Evolutionary conservation across 37 sponge, comb jelly and placozoan species (phyloP).

Genomic region (Theonella swinhoei): DNA sequence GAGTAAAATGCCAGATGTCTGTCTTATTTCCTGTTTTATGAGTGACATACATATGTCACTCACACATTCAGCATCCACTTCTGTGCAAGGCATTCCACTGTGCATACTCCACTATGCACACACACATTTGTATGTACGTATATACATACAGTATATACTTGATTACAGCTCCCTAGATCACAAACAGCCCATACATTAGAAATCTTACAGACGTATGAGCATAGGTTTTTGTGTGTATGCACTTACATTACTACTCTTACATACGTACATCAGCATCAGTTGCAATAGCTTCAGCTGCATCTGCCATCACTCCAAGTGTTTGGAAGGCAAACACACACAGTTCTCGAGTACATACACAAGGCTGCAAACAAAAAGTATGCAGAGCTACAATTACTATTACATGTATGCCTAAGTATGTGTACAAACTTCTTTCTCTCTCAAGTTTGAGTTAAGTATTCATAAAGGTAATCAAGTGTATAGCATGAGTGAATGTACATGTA

Average conservation of each 20-base stretch:
- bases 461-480: background rate
- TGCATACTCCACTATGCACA: too few relatives aligned
- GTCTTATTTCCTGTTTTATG: too few relatives aligned
- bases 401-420: too few relatives aligned
- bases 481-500: background rate
- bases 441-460: background rate
- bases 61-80: too few relatives aligned
- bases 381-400: background rate
- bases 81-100: too few relatives aligned
- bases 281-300: slow-evolving; percentile 82
- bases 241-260: background rate
- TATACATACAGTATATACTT: background rate
- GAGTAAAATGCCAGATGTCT: too few relatives aligned
- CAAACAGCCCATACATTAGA: too few relatives aligned
- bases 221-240: background rate
- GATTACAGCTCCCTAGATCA: too few relatives aligned
- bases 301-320: slow-evolving; percentile 88
- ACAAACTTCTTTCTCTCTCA: background rate
- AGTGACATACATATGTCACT: too few relatives aligned
- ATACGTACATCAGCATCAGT: slow-evolving; percentile 66
- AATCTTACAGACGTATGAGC: too few relatives aligned
- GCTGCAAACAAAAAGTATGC: slow-evolving; percentile 34
- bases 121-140: too few relatives aligned
- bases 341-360: slow-evolving; percentile 82
- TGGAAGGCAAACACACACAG: slow-evolving; percentile 89